Evolutionary conservation across 2,888 invertebrate species (phyloP).

Genomic region (Folsomia manolachei): DNA sequence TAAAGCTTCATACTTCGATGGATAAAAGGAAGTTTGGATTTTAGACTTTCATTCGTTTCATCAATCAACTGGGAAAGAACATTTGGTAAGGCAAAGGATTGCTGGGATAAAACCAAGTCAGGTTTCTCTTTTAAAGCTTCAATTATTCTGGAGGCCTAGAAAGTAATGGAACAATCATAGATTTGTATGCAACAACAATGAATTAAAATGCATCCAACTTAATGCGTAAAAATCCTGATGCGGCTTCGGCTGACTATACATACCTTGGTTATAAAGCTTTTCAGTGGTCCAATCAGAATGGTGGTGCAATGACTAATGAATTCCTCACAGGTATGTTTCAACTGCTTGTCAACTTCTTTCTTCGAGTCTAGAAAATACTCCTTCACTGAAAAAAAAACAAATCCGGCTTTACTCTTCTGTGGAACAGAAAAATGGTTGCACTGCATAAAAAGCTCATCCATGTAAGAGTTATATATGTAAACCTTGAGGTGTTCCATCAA

Average conservation of each 20-base stretch:
- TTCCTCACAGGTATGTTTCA: constrained; percentile 84
- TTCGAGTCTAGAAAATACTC: constrained; percentile 91
- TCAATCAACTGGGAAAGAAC: constrained; percentile 47
- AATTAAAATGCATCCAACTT: constrained; percentile 16
- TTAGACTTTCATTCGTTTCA: constrained; percentile 57
- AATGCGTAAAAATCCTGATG: background rate
- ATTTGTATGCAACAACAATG: constrained; percentile 7
- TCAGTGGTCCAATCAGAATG: constrained; percentile 70
- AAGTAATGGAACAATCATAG: background rate
- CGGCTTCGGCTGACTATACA: constrained; percentile 45
- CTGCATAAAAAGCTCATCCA: too few species aligned
- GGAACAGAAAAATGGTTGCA: too few species aligned
- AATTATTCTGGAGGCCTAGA: constrained; percentile 59
- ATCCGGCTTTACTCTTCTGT: too few species aligned
- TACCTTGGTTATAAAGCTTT: constrained; percentile 72
- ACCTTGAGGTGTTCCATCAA: constrained; percentile 91
- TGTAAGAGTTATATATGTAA: too few species aligned
- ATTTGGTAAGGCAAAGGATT: constrained; percentile 49
- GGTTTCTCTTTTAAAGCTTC: constrained; percentile 69
- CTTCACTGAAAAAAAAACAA: too few species aligned
- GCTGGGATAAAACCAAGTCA: constrained; percentile 48
- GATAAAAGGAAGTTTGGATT: constrained; percentile 72
- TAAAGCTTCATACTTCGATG: constrained; percentile 92
- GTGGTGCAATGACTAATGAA: constrained; percentile 79
- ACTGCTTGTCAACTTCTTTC: constrained; percentile 89